Conservation (phyloP, 1,140 invertebrate genomes). For the Drosophila aff. region DNA sequence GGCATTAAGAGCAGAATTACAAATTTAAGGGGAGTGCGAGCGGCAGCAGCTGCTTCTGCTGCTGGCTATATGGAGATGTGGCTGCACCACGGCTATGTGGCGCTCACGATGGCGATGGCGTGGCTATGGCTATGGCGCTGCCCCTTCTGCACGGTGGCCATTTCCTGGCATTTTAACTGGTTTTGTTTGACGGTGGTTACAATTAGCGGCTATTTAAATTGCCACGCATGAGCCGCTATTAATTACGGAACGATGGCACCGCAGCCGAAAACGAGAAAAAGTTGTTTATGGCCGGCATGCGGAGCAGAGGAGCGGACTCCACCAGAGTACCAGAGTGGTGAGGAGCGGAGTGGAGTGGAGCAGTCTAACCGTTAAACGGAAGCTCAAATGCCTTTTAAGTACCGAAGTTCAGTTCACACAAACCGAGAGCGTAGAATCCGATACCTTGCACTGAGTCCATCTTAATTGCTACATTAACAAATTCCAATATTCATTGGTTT, state of each 20-base stretch:
- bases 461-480: slow-evolving; percentile 10
- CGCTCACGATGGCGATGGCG: slow-evolving; percentile 3
- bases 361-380: slow-evolving; percentile 65
- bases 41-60: slow-evolving; percentile 22
- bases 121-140: slow-evolving; percentile 42
- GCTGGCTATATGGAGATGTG: slow-evolving; percentile 28
- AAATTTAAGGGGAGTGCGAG: slow-evolving; percentile 61
- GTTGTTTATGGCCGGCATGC: slow-evolving; percentile 57
- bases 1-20: slow-evolving; percentile 72
- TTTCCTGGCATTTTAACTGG: slow-evolving; percentile 65
- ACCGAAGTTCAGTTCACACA: slow-evolving; percentile 38
- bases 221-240: slow-evolving; percentile 76
- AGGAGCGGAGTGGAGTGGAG: slow-evolving; percentile 10
- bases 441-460: slow-evolving; percentile 4
- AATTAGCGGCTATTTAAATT: slow-evolving; percentile 79
- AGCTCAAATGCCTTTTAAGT: slow-evolving; percentile 54
- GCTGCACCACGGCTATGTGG: not conserved
- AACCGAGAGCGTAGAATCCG: not conserved
- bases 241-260: slow-evolving; percentile 75
- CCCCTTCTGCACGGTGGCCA: slow-evolving; percentile 52
- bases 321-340: too few species aligned
- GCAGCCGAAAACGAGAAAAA: slow-evolving; percentile 60
- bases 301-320: slow-evolving; percentile 18
- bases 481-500: slow-evolving; percentile 7
- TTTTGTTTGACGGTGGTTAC: slow-evolving; percentile 71